Evolutionary conservation across 2,888 invertebrate species (phyloP), one percentile per base, ranked within the genome.

Genomic region (Plebejus argus): DNA sequence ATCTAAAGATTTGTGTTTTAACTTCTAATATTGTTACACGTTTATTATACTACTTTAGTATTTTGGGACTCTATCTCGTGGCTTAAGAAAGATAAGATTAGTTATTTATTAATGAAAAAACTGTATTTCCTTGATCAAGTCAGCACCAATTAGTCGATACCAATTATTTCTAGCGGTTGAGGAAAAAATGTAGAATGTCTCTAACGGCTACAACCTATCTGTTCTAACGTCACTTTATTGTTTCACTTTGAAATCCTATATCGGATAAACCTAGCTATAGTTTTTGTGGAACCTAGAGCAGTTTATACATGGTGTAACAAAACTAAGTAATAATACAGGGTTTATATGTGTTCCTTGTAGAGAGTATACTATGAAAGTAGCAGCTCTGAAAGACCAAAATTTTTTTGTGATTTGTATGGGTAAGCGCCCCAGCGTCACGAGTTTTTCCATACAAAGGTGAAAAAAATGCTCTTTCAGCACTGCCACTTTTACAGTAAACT

Each of bases 221-320:
- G 33, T 66, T 28, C 28, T 28, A 6, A 66, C 28, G 23, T 66
- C 66, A 15, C 28, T 66, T 66, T 33, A 66, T 66, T 66, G 66
- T 66, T 66, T 15, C 28, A 66, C 66, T 66, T 66, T 66, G 18
- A 66, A 66, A 66, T 66, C 28, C 28, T 66, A 28, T 66, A 15
- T 28, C 23, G 12, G 61, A 12, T 61, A 61, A 3, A 61, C 10
- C 23, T 12, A 61, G 61, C 6, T 56, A 12, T 49, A 2, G 5
- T 10, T 58, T 20, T 58, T 8, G 8, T 8, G 3, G 20, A 58
- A 3, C 20, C 20, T 20, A 23, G n/a, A n/a, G n/a, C n/a, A n/a
- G n/a, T n/a, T n/a, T n/a, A n/a, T n/a, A n/a, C n/a, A n/a, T n/a
- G n/a, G n/a, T n/a, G n/a, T n/a, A n/a, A n/a, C n/a, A n/a, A n/a